A percentile compares a stretch with the other conserved stretches of the same genome.
phyloP scores from a whole-genome alignment of 2,888 invertebrate species.

The Drosophila borealis region DNA sequence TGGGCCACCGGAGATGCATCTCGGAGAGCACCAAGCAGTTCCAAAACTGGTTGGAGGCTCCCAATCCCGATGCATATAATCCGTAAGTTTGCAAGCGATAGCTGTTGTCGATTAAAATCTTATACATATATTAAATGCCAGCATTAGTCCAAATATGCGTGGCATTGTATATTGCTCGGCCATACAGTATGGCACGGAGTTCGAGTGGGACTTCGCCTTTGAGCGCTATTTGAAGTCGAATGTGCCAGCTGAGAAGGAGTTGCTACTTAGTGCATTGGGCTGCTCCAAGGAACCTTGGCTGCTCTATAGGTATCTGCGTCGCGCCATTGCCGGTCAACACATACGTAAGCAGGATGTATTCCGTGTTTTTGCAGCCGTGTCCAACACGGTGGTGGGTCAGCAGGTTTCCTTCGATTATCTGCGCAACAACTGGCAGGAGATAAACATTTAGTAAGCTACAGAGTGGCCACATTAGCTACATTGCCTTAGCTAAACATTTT shows the following conservation, averaged over 20 bases:
- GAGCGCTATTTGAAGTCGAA: conserved; percentile 90
- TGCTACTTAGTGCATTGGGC: conserved; percentile 91
- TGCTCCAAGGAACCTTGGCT: conserved; percentile 94
- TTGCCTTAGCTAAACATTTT: not conserved
- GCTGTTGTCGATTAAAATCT: not conserved
- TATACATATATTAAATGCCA: conserved; percentile 78
- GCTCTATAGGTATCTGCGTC: conserved; percentile 89
- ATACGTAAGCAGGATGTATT: conserved; percentile 93
- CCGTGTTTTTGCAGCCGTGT: conserved; percentile 91
- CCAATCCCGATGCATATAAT: conserved; percentile 90
- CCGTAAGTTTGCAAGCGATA: conserved; percentile 86
- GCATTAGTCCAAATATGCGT: conserved; percentile 93
- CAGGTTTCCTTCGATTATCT: conserved; percentile 93
- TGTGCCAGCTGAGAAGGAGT: conserved; percentile 92
- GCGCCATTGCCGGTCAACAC: conserved; percentile 90
- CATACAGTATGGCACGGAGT: conserved; percentile 91
- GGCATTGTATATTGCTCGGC: conserved; percentile 95
- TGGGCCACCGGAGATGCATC: conserved; percentile 91
- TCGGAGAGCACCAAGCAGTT: conserved; percentile 90
- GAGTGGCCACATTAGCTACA: too few relatives aligned
- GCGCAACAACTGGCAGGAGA: conserved; percentile 90
- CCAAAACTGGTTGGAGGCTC: conserved; percentile 90
- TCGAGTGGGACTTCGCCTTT: conserved; percentile 96
- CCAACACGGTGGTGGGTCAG: conserved; percentile 91
- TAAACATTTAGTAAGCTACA: conserved; percentile 89